Evolutionary conservation across 2,888 invertebrate genomes (phyloP).

Genomic region (Melanchra persicariae): DNA sequence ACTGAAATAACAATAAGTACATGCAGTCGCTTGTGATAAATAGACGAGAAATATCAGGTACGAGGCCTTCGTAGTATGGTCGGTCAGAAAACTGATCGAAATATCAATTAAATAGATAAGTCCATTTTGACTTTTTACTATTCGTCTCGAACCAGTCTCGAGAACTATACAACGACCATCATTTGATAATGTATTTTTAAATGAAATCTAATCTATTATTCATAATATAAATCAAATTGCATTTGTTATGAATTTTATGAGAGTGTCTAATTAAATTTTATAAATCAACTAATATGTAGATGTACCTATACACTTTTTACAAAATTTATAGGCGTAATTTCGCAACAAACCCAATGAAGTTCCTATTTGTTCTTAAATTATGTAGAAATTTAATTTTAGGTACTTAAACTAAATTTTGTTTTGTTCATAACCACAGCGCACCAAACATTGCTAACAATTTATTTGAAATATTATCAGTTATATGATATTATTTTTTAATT

Average conservation of each 20-base stretch:
- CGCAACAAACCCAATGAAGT: slow-evolving; percentile 63
- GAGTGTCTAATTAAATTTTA: slow-evolving; percentile 28
- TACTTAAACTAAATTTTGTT: slow-evolving; percentile 58
- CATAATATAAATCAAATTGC: slow-evolving; percentile 32
- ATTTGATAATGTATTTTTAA: slow-evolving; percentile 47
- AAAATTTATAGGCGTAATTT: slow-evolving; percentile 46
- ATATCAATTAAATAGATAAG: slow-evolving; percentile 27
- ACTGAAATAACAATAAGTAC: slow-evolving; percentile 61
- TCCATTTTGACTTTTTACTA: slow-evolving; percentile 50
- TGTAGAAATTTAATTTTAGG: slow-evolving; percentile 59
- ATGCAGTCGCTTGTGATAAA: slow-evolving; percentile 61
- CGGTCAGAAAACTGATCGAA: slow-evolving; percentile 50
- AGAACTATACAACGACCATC: slow-evolving; percentile 31
- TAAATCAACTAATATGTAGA: slow-evolving; percentile 42
- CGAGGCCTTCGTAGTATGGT: slow-evolving; percentile 62
- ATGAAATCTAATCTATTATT: slow-evolving; percentile 17
- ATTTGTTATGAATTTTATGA: slow-evolving; percentile 43
- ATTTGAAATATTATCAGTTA: slow-evolving; percentile 67
- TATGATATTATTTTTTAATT: slow-evolving; percentile 67
- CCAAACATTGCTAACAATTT: slow-evolving; percentile 59
- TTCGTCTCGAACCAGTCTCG: slow-evolving; percentile 33
- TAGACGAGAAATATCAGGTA: slow-evolving; percentile 60
- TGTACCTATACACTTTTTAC: slow-evolving; percentile 49
- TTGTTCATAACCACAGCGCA: slow-evolving; percentile 58
- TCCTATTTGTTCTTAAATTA: slow-evolving; percentile 67